Conservation (phyloP, 2,113 vertebrate genomes). For the Ptilonorhynchus violaceus region DNA sequence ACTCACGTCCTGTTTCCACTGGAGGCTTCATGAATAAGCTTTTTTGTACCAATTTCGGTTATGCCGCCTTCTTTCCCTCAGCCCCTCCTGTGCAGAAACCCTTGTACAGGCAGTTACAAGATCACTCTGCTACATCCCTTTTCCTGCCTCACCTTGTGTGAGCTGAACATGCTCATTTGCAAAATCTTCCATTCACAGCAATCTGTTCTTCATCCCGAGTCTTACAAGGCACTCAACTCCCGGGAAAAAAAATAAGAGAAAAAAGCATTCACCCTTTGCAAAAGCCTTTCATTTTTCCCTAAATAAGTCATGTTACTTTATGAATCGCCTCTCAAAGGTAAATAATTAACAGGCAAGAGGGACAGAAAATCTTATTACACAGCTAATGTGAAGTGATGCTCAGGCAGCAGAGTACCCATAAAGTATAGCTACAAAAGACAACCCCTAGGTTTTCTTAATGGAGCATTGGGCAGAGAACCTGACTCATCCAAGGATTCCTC, state of each 20-base stretch:
- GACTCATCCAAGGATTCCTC: neutral
- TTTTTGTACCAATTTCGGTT: neutral
- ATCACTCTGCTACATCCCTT: neutral
- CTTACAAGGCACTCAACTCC: neutral
- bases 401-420: neutral
- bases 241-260: neutral
- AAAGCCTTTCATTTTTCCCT: neutral
- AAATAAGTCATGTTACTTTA: slow-evolving; percentile 14
- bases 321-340: slow-evolving; percentile 16
- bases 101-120: neutral
- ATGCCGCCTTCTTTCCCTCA: neutral
- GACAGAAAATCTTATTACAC: slow-evolving; percentile 13
- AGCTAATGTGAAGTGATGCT: neutral
- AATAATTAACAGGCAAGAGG: slow-evolving; percentile 45
- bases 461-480: neutral
- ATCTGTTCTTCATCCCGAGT: neutral
- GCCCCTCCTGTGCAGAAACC: neutral
- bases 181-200: neutral
- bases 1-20: neutral
- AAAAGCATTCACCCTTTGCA: neutral
- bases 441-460: neutral
- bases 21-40: neutral
- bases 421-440: neutral
- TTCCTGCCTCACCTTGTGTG: neutral
- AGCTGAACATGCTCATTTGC: neutral